These are phyloP conservation scores for Drosophila cyrtoloma DNA, from an alignment of 2,888 invertebrate genomes.

Conservation along the genomic window DNA sequence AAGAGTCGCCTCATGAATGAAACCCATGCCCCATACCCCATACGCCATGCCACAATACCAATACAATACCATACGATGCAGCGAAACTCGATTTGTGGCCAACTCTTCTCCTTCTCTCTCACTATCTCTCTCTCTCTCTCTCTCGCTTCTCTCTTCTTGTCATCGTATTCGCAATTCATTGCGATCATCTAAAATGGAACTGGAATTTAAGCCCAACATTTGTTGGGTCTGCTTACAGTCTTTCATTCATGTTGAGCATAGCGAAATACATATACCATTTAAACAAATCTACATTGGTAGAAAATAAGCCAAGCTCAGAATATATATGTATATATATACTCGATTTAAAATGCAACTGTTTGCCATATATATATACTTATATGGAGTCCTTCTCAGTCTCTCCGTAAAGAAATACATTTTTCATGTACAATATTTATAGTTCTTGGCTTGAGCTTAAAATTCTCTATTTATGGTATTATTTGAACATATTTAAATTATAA, in stretches of 20 bases:
- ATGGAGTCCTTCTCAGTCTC: not conserved
- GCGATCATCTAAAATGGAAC: conserved; percentile 65
- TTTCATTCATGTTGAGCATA: conserved; percentile 13
- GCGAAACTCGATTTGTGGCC: conserved; percentile 63
- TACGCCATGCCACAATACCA: conserved; percentile 17
- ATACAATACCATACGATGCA: conserved; percentile 12
- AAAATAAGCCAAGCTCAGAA: no score
- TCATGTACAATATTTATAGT: not conserved
- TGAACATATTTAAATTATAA: not conserved
- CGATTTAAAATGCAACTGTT: not conserved
- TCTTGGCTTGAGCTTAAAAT: not conserved
- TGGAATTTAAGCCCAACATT: conserved; percentile 69
- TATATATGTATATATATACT: not conserved
- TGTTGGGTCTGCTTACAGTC: conserved; percentile 27
- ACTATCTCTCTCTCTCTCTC: not conserved
- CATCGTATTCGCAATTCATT: conserved; percentile 20
- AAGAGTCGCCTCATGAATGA: conserved; percentile 56
- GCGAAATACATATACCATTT: not conserved
- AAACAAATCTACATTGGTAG: not conserved
- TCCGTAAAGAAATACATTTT: not conserved
- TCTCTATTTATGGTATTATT: not conserved
- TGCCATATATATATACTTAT: not conserved
- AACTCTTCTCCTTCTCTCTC: not conserved
- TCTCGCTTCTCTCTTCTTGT: not conserved
- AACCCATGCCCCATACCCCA: conserved; percentile 19